A percentile compares a stretch with the other conserved stretches of the same genome.
Conservation (phyloP, 2,113 vertebrate species). For the Odocoileus hemionus region DNA sequence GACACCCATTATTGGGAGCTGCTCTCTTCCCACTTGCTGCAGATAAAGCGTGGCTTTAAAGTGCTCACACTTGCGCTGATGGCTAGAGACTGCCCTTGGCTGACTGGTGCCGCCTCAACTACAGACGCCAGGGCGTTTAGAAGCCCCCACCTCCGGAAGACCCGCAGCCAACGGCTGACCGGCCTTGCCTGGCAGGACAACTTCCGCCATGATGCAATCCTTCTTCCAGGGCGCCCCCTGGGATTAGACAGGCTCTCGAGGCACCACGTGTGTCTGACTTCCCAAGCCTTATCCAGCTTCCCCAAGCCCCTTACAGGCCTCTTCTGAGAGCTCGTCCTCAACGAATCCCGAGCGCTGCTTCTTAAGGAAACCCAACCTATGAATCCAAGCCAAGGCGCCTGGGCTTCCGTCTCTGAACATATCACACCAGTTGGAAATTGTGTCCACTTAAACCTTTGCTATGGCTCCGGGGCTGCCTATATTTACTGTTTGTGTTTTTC, state of each 20-base stretch:
- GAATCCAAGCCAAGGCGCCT: neutral
- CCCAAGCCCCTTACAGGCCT: neutral
- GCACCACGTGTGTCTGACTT: fast-evolving
- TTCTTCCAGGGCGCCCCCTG: neutral
- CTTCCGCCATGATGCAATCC: fast-evolving
- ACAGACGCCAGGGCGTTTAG: neutral
- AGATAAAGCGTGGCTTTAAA: fast-evolving
- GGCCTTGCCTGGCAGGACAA: neutral
- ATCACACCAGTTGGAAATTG: neutral
- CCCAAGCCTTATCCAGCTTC: neutral
- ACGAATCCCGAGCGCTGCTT: neutral
- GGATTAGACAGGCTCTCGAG: neutral
- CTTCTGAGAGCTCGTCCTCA: neutral
- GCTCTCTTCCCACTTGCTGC: neutral
- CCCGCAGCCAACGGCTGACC: fast-evolving
- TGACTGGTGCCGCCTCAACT: fast-evolving
- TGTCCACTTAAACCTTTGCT: neutral
- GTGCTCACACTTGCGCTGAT: neutral
- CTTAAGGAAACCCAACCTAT: neutral
- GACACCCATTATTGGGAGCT: fast-evolving
- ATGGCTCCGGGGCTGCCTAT: neutral
- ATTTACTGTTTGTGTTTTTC: neutral
- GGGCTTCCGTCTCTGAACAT: neutral
- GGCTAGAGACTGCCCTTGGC: neutral
- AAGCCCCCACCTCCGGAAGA: neutral